Evolutionary conservation across 1,140 invertebrate species (phyloP), one percentile per base, ranked within the genome.

Genomic region (Temnothorax longispinosus): DNA sequence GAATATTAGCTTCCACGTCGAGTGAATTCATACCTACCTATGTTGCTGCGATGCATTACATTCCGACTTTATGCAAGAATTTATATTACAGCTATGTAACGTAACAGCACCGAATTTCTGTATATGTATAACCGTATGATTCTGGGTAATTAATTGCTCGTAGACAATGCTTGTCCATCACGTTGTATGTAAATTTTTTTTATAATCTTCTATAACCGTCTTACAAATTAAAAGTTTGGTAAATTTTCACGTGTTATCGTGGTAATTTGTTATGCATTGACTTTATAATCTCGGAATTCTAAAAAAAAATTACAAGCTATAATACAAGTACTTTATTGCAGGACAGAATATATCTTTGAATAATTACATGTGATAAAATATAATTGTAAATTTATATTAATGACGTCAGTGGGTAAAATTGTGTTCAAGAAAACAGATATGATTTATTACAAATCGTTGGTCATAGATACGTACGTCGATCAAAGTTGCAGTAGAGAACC

Each of bases 21-120:
- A 56, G 50, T 74, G 80, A 84, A 84, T 82, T 82, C 69, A 82
- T 84, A 84, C 10, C 41, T 82, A 44, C n/a, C 65, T 72, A 47
- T 62, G 44, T 84, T n/a, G 8, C 56, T 58, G 13, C 54, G 54
- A 75, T 56, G 54, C 27, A 58, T 84, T 84, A 82, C 41, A 60
- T 54, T 47, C 32, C 27, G 8, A 60, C 67, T 82, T 58, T 58
- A 82, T 72, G n/a, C 71, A 71, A 82, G 52, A 82, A 82, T 27
- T 72, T 60, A 81, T 41, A 21, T 18, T 54, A 18, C 21, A 10
- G 21, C 47, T 5, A 18, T 52, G 65, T 69, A 32, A 58, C 15
- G 38, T 56, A 74, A 38, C 44, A 35, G 27, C 35, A 5, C 50
- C 1, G 4, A 62, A 50, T 8, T 58, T 58, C 27, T 64, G 27